Evolutionary conservation across 2,797 vertebrate species (phyloP), one percentile per base, ranked within the genome.

Genomic region (Oophaga sylvatica): DNA sequence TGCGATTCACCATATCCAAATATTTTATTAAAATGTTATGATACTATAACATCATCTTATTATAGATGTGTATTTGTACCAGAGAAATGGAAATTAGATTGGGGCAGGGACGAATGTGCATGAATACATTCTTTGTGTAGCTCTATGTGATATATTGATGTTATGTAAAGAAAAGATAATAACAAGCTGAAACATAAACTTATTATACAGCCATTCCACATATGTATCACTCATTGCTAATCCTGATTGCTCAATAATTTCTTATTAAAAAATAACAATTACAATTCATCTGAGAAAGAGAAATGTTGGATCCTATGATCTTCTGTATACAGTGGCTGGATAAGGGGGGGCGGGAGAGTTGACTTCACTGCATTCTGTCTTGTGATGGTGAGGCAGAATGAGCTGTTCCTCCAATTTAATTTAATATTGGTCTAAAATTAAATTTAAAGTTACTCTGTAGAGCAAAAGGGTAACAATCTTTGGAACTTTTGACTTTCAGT

Each of bases 141-240:
- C n/a, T 56, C 45, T 77, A 45, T 75, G 71, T 76, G 35, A 73
- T 73, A 76, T 76, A 53, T 76, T 76, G 73, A 76, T 53, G 77
- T 80, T 29, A 60, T 60, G 10, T 48, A 80, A 35, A 80, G 77
- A 60, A 57, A 41, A 29, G 56, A 57, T 41, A 59, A 41, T 60
- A 62, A 31, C 11, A 76, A 76, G 22, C 41, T 76, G 12, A 76
- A 76, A 76, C 73, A 75, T 75, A 76, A 76, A 76, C 73, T 53
- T 53, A 77, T 77, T 77, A 77, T 77, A 77, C 75, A 77, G 45
- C 11, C 5, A 53, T 22, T 53, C 16, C 12, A 56, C 45, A 77
- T 76, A 53, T 5, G 13, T 35, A 48, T 53, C 29, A 70, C 5
- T 31, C 75, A n/a, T 77, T n/a, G 75, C 75, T 77, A n/a, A 77